phyloP scores from a whole-genome alignment of 2,113 vertebrate genomes.

The Misgurnus mizolepis region DNA sequence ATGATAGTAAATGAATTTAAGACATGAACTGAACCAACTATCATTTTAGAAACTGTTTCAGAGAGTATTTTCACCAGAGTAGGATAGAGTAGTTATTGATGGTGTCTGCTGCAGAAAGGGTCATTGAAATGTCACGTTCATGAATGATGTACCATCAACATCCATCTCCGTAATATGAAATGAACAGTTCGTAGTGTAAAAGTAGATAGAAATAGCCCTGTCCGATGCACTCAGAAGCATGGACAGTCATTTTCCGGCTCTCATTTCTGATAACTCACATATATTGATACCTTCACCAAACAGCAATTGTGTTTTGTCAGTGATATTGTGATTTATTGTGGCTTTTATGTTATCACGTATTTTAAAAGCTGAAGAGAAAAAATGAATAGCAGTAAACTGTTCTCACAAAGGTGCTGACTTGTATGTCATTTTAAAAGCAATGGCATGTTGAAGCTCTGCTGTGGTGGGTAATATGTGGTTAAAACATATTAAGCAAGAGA shows the following conservation, averaged over 20 bases:
- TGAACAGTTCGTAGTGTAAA: neutral
- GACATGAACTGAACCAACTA: neutral
- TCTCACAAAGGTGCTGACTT: neutral
- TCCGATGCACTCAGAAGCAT: constrained; percentile 19
- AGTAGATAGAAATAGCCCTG: constrained; percentile 12
- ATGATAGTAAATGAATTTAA: constrained; percentile 7
- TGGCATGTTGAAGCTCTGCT: constrained; percentile 11
- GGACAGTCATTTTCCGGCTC: constrained; percentile 9
- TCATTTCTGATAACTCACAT: constrained; percentile 2
- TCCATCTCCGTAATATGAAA: constrained; percentile 7
- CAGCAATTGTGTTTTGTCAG: constrained; percentile 28
- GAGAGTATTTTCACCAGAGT: neutral
- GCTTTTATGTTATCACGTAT: neutral
- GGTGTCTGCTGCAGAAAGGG: constrained; percentile 16
- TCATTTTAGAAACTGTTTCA: constrained; percentile 22
- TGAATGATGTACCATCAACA: constrained; percentile 33
- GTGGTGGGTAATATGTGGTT: neutral
- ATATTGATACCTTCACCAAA: constrained; percentile 20
- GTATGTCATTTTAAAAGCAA: neutral
- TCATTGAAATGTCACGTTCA: constrained; percentile 24
- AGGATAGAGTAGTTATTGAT: constrained; percentile 18
- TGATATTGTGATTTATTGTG: neutral
- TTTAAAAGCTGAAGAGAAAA: constrained; percentile 1
- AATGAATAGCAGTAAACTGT: neutral
- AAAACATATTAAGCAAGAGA: neutral